phyloP scores from a whole-genome alignment of 2,888 invertebrate genomes.

The Drosophila setosimentum region DNA sequence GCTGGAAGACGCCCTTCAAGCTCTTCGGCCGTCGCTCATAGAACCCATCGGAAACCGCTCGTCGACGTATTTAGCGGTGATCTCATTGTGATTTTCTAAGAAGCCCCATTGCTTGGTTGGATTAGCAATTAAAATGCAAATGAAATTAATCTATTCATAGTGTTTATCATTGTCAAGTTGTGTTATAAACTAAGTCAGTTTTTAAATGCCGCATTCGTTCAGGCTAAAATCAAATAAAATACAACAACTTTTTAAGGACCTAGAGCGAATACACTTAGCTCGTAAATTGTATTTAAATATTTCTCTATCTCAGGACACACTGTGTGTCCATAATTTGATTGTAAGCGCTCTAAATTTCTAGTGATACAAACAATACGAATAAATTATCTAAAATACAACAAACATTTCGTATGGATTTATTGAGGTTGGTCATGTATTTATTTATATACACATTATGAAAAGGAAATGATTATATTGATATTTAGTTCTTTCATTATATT shows the following conservation, averaged over 20 bases:
- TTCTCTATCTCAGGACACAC: constrained; percentile 28
- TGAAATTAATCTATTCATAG: constrained; percentile 23
- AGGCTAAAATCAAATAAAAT: constrained; percentile 16
- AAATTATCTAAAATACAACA: constrained; percentile 31
- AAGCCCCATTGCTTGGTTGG: constrained; percentile 48
- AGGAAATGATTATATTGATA: background rate
- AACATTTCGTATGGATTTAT: background rate
- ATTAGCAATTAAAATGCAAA: constrained; percentile 43
- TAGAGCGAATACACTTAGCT: constrained; percentile 7
- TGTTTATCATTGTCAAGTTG: constrained; percentile 47
- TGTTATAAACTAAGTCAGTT: constrained; percentile 42
- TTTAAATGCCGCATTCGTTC: constrained; percentile 30
- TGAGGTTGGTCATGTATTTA: background rate
- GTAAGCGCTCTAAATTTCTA: constrained; percentile 32
- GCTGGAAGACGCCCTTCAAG: constrained; percentile 59
- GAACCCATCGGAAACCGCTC: constrained; percentile 36
- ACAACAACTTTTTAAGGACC: constrained; percentile 1
- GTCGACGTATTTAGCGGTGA: constrained; percentile 32
- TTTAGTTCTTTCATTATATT: background rate
- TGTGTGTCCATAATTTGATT: constrained; percentile 29
- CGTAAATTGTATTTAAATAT: constrained; percentile 32
- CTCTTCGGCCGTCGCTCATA: constrained; percentile 74
- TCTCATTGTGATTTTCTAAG: constrained; percentile 65
- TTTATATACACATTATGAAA: background rate
- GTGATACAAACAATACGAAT: constrained; percentile 44